Percentiles rank a stretch among this genome's conserved stretches.
These are phyloP conservation scores for Mythimna impura DNA, from an alignment of 2,888 invertebrate genomes.

Conservation along the genomic window DNA sequence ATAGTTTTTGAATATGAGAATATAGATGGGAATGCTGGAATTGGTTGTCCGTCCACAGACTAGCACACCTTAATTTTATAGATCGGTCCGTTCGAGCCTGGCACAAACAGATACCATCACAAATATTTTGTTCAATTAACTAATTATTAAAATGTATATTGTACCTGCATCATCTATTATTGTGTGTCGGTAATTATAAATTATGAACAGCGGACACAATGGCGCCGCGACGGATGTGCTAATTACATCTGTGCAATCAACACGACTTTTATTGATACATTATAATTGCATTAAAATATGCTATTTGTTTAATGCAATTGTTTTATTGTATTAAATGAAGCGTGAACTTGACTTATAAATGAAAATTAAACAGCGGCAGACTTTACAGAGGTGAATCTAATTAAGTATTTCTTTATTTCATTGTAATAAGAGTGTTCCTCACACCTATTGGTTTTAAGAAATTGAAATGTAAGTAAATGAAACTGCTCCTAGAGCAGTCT, in stretches of 20 bases:
- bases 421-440: too few species aligned
- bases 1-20: too few species aligned
- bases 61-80: background rate
- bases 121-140: background rate
- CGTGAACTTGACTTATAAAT: background rate
- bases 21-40: too few species aligned
- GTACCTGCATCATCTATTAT: slow-evolving; percentile 7
- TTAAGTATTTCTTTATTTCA: too few species aligned
- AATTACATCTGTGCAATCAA: slow-evolving; percentile 43
- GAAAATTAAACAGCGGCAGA: background rate
- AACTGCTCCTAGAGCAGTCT: too few species aligned
- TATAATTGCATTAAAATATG: background rate
- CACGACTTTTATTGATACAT: background rate
- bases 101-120: slow-evolving; percentile 16
- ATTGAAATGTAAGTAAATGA: too few species aligned
- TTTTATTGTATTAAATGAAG: background rate
- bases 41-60: background rate
- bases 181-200: slow-evolving; percentile 44
- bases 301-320: background rate
- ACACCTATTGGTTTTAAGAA: too few species aligned
- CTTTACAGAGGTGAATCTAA: too few species aligned
- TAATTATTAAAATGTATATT: background rate
- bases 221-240: slow-evolving; percentile 29
- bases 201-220: slow-evolving; percentile 33
- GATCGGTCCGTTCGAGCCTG: background rate